Evolutionary conservation across 2,888 invertebrate genomes (phyloP).

Genomic region (Alentia gelatinosa): DNA sequence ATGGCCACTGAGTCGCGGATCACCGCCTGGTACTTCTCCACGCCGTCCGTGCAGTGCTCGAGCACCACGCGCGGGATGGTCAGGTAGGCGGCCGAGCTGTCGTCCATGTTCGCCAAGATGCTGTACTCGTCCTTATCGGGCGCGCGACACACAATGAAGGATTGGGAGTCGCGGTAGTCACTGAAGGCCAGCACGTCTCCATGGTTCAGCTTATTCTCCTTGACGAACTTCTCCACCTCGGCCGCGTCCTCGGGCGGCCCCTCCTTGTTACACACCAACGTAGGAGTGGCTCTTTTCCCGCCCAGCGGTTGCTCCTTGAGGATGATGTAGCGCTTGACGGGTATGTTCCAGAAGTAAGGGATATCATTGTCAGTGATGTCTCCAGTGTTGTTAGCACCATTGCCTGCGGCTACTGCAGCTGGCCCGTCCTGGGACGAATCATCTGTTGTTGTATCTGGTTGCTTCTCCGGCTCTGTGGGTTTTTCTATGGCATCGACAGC

Average conservation of each 20-base stretch:
- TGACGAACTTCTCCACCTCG: slow-evolving; percentile 40
- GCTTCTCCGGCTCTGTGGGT: background rate
- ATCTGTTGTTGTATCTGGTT: background rate
- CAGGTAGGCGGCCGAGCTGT: slow-evolving; percentile 52
- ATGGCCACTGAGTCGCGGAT: slow-evolving; percentile 34
- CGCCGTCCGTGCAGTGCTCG: background rate
- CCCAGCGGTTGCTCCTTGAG: background rate
- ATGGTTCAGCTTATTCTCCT: slow-evolving; percentile 8
- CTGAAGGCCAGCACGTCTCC: slow-evolving; percentile 51
- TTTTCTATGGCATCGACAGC: background rate
- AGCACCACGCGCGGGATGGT: slow-evolving; percentile 48
- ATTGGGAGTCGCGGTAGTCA: slow-evolving; percentile 25
- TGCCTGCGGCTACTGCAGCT: background rate
- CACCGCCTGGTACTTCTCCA: slow-evolving; percentile 33
- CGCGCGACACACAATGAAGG: slow-evolving; percentile 25
- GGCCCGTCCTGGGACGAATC: background rate
- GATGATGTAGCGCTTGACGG: slow-evolving; percentile 3
- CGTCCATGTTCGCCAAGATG: slow-evolving; percentile 32
- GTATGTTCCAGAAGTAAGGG: slow-evolving; percentile 36
- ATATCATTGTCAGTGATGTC: background rate
- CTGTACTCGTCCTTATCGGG: background rate
- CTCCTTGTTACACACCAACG: background rate
- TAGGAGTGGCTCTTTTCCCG: background rate
- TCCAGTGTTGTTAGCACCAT: background rate
- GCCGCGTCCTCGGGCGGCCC: background rate